phyloP scores from a whole-genome alignment of 2,888 invertebrate species.

The Andrena trimmerana region DNA sequence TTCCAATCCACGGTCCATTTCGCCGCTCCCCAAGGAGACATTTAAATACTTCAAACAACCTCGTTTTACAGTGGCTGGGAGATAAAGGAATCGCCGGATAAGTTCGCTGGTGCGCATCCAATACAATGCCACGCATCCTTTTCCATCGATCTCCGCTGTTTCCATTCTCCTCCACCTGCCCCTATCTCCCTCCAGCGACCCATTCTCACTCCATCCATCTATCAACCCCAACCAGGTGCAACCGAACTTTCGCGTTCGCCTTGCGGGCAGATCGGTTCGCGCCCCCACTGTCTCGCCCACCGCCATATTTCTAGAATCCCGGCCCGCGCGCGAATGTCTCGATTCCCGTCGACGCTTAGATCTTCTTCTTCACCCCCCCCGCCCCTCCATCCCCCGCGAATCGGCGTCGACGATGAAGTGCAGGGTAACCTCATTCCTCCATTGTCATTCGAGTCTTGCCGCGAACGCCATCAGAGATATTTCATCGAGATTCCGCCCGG shows the following conservation, averaged over 20 bases:
- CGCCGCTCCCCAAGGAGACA: no score
- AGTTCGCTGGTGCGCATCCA: conserved; percentile 36
- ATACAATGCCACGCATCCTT: neutral
- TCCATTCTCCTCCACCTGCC: conserved; percentile 10
- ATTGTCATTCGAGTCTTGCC: conserved; percentile 62
- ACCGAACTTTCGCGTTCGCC: conserved; percentile 6
- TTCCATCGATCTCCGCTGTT: neutral
- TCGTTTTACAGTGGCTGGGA: neutral
- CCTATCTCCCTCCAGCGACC: neutral
- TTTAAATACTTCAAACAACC: no score
- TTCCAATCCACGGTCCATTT: no score
- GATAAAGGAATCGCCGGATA: conserved; percentile 36
- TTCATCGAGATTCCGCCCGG: conserved; percentile 68
- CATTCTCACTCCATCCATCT: conserved; percentile 18
- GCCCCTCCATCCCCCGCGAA: neutral
- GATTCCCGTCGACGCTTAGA: conserved; percentile 1
- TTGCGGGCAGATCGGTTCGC: neutral
- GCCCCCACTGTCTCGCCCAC: neutral
- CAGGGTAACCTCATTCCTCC: conserved; percentile 50
- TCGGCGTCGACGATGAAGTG: conserved; percentile 45
- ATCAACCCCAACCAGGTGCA: conserved; percentile 20
- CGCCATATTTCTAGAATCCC: neutral
- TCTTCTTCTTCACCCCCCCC: neutral
- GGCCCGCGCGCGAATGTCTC: neutral
- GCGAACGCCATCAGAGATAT: conserved; percentile 57